Conservation (phyloP, 2,888 invertebrate genomes). For the Drosophila bunnanda region DNA sequence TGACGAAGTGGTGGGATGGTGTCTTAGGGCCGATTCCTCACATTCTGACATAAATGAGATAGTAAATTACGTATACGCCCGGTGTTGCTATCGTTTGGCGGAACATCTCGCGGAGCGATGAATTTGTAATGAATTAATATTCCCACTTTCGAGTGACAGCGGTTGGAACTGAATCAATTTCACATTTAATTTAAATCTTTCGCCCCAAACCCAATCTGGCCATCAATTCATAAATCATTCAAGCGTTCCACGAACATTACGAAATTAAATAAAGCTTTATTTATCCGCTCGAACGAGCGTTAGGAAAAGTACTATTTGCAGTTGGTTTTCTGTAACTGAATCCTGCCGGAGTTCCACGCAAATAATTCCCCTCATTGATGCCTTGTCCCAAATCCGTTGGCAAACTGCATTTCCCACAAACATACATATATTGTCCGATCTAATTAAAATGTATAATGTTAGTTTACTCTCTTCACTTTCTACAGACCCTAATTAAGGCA, state of each 20-base stretch:
- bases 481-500: slow-evolving; percentile 2
- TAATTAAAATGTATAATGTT: slow-evolving; percentile 38
- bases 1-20: not conserved
- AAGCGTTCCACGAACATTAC: slow-evolving; percentile 13
- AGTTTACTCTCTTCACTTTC: not conserved
- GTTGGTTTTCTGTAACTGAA: not conserved
- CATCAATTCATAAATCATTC: slow-evolving; percentile 44
- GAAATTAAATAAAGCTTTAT: slow-evolving; percentile 38
- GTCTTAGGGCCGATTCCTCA: slow-evolving; percentile 33
- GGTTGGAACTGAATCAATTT: slow-evolving; percentile 33
- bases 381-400: slow-evolving; percentile 10
- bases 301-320: slow-evolving; percentile 8
- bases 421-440: slow-evolving; percentile 6
- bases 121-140: slow-evolving; percentile 42
- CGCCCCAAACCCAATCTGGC: slow-evolving; percentile 22
- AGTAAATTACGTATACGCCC: slow-evolving; percentile 32
- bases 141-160: slow-evolving; percentile 33
- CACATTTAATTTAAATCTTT: slow-evolving; percentile 42
- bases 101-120: slow-evolving; percentile 25
- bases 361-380: slow-evolving; percentile 19
- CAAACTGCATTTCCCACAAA: slow-evolving; percentile 5
- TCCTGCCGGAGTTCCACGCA: not conserved
- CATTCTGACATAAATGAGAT: slow-evolving; percentile 30
- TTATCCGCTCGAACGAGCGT: slow-evolving; percentile 30
- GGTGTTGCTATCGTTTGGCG: not conserved